Base-by-base conservation (phyloP, 2,888 invertebrate genomes). In the Bruchidius siliquastri region DNA sequence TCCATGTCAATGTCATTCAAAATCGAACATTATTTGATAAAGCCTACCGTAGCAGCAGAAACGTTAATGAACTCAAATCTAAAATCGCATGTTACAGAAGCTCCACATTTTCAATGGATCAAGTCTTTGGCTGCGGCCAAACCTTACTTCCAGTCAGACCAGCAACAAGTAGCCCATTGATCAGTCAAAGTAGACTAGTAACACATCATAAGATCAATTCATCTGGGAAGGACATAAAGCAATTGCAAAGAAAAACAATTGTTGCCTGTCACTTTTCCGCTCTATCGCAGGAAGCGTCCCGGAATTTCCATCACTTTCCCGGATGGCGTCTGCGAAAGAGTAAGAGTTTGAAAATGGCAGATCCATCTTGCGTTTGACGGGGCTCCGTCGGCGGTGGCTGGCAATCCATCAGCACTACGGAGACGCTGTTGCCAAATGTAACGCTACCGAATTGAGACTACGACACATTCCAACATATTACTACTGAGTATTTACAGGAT, bases 331-430 rank as follows among this genome's bases (percentile, higher is more conserved):
- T 77, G 76, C 78, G 82, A 85, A 85, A 84, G 83, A 84, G 84
- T 84, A 84, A 77, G 76, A 85, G 85, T 86, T 85, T 83, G 84
- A 85, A 86, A 86, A 86, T 86, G 85, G 86, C 86, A 86, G 86
- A 86, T 86, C 85, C 85, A 86, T 87, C 87, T 87, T 87, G 87
- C 85, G 85, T 87, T 87, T 87, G 87, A 87, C 87, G 86, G 86
- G 84, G 85, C 84, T 87, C 87, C 87, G 87, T 87, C 87, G 86
- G 86, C 84, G 85, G 84, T 85, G 85, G 84, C 85, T 84, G 84
- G 84, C 84, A 85, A 86, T 86, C 86, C 85, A 87, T 87, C 86
- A 86, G 84, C 79, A 21, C 67, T 13, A 21, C 21, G 20, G 13
- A 13, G 18, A 13, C 49, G 49, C 1, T 18, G 49, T 49, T 49